These are phyloP conservation scores for Ovibos moschatus DNA, from an alignment of 2,113 vertebrate genomes.

Conservation along the genomic window DNA sequence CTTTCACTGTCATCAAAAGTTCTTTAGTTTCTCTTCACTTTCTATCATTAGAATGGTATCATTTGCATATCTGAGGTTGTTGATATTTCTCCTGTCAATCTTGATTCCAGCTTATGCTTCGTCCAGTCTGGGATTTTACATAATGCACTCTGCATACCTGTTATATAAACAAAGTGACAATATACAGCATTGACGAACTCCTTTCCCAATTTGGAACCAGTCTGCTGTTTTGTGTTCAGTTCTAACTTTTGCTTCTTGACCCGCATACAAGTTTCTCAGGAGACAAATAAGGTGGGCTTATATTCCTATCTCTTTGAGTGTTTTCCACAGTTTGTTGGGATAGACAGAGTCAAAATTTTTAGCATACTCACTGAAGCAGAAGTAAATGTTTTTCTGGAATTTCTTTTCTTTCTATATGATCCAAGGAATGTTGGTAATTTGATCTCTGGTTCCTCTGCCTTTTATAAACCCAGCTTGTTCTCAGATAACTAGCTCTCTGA, in stretches of 20 bases:
- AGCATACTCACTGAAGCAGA: not conserved
- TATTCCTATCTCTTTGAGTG: not conserved
- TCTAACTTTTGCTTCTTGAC: not conserved
- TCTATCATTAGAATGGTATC: not conserved
- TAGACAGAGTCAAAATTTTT: not conserved
- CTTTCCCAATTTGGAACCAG: not conserved
- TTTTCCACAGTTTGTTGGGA: not conserved
- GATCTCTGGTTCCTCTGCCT: not conserved
- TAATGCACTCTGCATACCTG: not conserved
- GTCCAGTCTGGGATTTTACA: not conserved
- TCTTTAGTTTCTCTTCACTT: not conserved
- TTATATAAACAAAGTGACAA: not conserved
- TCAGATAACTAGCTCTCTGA: not conserved
- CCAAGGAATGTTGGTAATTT: not conserved
- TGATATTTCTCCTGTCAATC: not conserved
- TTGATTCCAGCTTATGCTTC: not conserved
- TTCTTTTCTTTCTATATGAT: not conserved
- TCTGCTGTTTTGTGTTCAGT: not conserved
- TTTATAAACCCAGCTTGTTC: not conserved
- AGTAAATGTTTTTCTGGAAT: not conserved
- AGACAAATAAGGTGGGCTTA: not conserved
- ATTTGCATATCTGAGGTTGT: not conserved
- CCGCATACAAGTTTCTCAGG: not conserved
- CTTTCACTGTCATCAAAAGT: not conserved
- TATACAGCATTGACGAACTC: not conserved